Evolutionary conservation across 2,888 invertebrate species (phyloP).

Genomic region (Patella caerulea): DNA sequence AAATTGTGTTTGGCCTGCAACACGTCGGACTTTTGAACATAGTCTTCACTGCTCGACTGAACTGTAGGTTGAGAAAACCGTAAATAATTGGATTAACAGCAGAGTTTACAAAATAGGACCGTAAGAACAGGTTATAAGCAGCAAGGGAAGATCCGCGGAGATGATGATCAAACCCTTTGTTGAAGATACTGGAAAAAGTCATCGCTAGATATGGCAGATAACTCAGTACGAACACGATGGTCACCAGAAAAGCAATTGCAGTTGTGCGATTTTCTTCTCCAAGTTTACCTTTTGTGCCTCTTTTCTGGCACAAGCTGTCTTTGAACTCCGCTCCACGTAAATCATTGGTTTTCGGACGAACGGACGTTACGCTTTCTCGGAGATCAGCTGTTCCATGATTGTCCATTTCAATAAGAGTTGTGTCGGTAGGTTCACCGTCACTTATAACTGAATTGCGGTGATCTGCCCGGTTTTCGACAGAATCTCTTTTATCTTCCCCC

Average conservation of each 20-base stretch:
- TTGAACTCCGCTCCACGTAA: no score
- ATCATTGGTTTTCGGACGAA: no score
- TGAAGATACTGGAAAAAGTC: slow-evolving; percentile 37
- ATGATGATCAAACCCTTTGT: slow-evolving; percentile 37
- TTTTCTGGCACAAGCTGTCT: not conserved
- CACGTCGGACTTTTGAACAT: not conserved
- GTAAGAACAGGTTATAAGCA: slow-evolving; percentile 46
- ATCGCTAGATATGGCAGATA: slow-evolving; percentile 46
- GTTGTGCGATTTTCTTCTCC: slow-evolving; percentile 16
- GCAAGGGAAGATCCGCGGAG: slow-evolving; percentile 30
- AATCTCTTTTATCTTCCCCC: not conserved
- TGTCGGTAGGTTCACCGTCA: no score
- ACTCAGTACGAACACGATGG: slow-evolving; percentile 44
- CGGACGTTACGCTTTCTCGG: no score
- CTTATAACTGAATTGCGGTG: no score
- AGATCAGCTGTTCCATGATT: no score
- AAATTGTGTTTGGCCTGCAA: no score
- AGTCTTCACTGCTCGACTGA: slow-evolving; percentile 24
- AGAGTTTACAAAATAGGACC: slow-evolving; percentile 50
- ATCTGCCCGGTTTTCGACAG: no score
- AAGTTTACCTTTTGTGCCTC: not conserved
- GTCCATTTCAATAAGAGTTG: no score
- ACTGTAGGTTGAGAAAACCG: slow-evolving; percentile 44
- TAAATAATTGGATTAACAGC: slow-evolving; percentile 51
- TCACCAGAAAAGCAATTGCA: slow-evolving; percentile 44